Evolutionary conservation across 2,797 vertebrate genomes (phyloP), one percentile per base, ranked within the genome.

Genomic region (Saxicola maurus): DNA sequence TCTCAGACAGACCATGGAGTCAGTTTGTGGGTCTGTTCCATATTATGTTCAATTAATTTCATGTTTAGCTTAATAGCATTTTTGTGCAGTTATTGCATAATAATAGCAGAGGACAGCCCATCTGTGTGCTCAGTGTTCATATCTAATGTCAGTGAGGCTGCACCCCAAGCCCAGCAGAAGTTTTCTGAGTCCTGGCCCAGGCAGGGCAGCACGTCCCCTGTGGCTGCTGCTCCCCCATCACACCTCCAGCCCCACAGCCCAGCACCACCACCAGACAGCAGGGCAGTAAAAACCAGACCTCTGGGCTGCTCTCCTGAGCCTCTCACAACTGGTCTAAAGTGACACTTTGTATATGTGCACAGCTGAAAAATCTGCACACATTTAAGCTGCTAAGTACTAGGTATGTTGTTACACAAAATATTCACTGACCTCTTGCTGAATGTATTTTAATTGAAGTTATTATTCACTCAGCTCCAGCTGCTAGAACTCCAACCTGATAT

Each of bases 371-470:
- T 92, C 69, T 81, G 82, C 87, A 82, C 55, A 9, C 69, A 14
- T 93, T 83, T 87, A 89, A 91, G 67, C 94, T 79, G 62, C 80
- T 93, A 95, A 95, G 83, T 91, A 87, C 73, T 66, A 52, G 78
- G 55, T 75, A 73, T 73, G 80, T 69, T 87, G 66, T 87, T 91
- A 87, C 52, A 92, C 77, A 73, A 95, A 91, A 92, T 95, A 95
- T n/a, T 84, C 92, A 40, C 86, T 95, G 95, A 95, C 91, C 95
- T 95, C 86, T 92, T 75, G 49, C 92, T 82, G 89, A 92, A 94
- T 89, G 55, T 46, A 82, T 95, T 94, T 93, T 95, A 95, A 94
- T 95, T 95, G 94, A 95, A 89, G 95, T 95, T 86, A 95, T 95
- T 94, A 95, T 49, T 95, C 89, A 95, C 66, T 89, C 86, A 81